A percentile compares a stretch with the other conserved stretches of the same genome.
phyloP scores from a whole-genome alignment of 2,113 vertebrate genomes.

The Phaethon lepturus region DNA sequence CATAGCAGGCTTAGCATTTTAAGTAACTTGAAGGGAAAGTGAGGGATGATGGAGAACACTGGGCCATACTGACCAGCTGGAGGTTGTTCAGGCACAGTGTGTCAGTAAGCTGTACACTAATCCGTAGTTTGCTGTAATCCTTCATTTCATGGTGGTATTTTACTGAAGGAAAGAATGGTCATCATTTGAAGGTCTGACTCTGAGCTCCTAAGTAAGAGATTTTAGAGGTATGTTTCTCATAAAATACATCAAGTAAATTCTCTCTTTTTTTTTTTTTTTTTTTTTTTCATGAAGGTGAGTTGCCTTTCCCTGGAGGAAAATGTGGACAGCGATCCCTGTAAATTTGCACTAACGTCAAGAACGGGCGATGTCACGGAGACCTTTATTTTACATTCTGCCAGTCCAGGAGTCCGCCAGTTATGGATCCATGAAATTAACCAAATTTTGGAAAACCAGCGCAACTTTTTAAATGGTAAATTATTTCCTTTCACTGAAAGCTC shows the following conservation, averaged over 20 bases:
- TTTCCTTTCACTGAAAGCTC: background rate
- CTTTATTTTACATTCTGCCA: constrained; percentile 89
- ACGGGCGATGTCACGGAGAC: constrained; percentile 87
- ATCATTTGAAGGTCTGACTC: background rate
- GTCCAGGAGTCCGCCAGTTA: constrained; percentile 86
- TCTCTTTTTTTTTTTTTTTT: background rate
- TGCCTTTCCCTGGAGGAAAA: constrained; percentile 96
- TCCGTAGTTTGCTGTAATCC: background rate
- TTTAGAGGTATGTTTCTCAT: background rate
- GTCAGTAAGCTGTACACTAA: background rate
- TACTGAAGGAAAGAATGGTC: background rate
- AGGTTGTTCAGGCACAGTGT: background rate
- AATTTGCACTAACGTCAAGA: constrained; percentile 93
- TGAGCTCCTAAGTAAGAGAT: background rate
- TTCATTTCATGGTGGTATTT: background rate
- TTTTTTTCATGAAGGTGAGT: constrained; percentile 84
- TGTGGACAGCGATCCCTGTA: constrained; percentile 92
- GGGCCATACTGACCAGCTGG: background rate
- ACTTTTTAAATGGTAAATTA: constrained; percentile 95
- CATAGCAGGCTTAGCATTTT: background rate
- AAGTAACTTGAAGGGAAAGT: background rate
- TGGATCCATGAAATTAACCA: constrained; percentile 98
- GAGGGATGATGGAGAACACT: background rate
- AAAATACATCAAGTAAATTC: background rate
- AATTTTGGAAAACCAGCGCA: constrained; percentile 98